Conservation (phyloP, 2,888 invertebrate genomes). For the Philonicus albiceps region DNA sequence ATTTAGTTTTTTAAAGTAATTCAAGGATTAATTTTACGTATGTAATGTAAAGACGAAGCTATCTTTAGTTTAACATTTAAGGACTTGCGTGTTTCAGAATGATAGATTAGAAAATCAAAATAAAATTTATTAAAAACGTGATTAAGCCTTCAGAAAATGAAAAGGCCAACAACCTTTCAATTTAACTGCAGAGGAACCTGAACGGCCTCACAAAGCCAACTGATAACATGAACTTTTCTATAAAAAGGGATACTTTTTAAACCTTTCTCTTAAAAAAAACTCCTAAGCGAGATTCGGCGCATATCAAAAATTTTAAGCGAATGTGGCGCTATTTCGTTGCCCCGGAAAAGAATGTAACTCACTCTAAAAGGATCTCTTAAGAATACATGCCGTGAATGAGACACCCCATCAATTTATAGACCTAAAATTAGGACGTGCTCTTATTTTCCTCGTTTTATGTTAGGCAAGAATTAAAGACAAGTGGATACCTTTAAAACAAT, state of each 20-base stretch:
- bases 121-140: neutral
- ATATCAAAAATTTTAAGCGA: neutral
- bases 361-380: neutral
- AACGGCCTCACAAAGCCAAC: neutral
- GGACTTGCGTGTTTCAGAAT: too few relatives aligned
- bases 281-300: neutral
- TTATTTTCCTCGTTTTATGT: slow-evolving; percentile 17
- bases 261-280: neutral
- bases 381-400: neutral
- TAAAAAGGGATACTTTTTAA: neutral
- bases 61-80: neutral
- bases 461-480: slow-evolving; percentile 32
- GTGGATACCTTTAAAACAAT: slow-evolving; percentile 34
- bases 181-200: neutral
- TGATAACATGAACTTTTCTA: neutral
- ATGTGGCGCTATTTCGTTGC: neutral
- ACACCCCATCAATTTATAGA: neutral
- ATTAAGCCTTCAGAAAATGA: neutral
- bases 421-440: slow-evolving; percentile 24
- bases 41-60: too few relatives aligned
- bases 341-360: neutral
- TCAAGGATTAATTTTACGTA: too few relatives aligned
- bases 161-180: neutral
- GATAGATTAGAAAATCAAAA: neutral
- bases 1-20: neutral